A percentile compares a stretch with the other conserved stretches of the same genome.
These are phyloP conservation scores for Parauchenoglanis punctatus DNA, from an alignment of 2,797 vertebrate species.

Conservation along the genomic window DNA sequence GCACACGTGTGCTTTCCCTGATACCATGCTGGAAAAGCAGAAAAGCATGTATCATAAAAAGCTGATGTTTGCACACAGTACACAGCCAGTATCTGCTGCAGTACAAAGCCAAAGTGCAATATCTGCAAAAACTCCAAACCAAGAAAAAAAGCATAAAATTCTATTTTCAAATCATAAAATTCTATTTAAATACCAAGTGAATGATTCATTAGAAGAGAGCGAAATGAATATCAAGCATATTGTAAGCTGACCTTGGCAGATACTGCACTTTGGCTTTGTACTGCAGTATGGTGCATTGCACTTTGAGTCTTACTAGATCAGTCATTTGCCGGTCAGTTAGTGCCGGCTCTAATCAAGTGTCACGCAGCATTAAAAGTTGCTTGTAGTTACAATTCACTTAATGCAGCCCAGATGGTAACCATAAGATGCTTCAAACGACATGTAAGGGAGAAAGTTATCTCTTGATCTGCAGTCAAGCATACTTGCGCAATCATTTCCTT, in stretches of 20 bases:
- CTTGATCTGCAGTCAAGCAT: neutral
- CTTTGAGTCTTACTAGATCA: neutral
- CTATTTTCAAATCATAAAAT: too few relatives aligned
- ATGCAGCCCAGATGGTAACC: neutral
- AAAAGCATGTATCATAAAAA: neutral
- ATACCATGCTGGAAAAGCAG: neutral
- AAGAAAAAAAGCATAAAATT: too few relatives aligned
- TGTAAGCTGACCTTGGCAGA: too few relatives aligned
- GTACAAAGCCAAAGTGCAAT: too few relatives aligned
- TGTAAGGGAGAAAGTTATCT: neutral
- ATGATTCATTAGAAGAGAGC: too few relatives aligned
- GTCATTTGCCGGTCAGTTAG: neutral
- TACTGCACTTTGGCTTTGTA: too few relatives aligned
- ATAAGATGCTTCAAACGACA: neutral
- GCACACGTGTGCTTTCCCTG: neutral
- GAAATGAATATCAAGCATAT: too few relatives aligned
- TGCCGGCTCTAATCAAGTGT: neutral
- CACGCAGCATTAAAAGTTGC: neutral
- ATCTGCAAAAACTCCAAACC: too few relatives aligned
- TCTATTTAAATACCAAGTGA: too few relatives aligned
- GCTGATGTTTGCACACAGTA: neutral
- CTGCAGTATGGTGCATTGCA: neutral
- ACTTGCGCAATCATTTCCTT: neutral
- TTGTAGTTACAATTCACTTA: neutral
- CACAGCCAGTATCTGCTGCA: neutral